These are phyloP conservation scores for Catamblyrhynchus diadema DNA, from an alignment of 2,797 vertebrate species.

Conservation along the genomic window DNA sequence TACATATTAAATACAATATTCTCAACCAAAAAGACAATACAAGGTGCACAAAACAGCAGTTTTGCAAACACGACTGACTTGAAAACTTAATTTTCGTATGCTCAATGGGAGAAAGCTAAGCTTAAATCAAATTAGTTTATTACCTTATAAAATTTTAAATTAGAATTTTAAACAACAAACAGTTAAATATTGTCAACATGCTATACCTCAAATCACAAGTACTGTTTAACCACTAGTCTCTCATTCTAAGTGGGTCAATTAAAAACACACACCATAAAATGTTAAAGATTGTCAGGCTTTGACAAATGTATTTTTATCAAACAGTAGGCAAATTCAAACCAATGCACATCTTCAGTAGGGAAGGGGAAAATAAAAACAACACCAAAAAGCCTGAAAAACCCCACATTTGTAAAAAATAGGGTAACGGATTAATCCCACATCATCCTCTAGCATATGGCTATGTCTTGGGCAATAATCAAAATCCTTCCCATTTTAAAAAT, in stretches of 20 bases:
- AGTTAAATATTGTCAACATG: constrained; percentile 79
- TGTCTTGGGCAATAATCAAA: constrained; percentile 67
- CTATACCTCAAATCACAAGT: constrained; percentile 79
- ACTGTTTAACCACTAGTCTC: constrained; percentile 75
- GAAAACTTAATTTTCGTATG: constrained; percentile 71
- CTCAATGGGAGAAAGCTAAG: constrained; percentile 69
- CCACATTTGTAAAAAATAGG: constrained; percentile 58
- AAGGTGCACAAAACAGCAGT: constrained; percentile 76
- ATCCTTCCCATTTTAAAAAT: constrained; percentile 69
- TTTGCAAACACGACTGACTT: constrained; percentile 72
- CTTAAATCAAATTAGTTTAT: constrained; percentile 75
- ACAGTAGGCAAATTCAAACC: constrained; percentile 74
- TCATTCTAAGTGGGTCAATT: constrained; percentile 71
- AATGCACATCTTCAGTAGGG: constrained; percentile 66
- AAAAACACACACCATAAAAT: constrained; percentile 71
- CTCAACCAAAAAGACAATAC: constrained; percentile 73
- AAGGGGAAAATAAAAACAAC: neutral
- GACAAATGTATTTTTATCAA: constrained; percentile 76
- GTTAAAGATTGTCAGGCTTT: constrained; percentile 75
- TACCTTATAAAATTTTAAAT: constrained; percentile 73
- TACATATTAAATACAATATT: constrained; percentile 71
- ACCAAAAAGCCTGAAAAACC: constrained; percentile 63
- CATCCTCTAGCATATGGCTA: constrained; percentile 59
- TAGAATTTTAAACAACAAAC: constrained; percentile 74
- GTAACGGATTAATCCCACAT: constrained; percentile 61